Evolutionary conservation across 2,113 vertebrate genomes (phyloP), one percentile per base, ranked within the genome.

Genomic region (Microcebus lehilahytsara): DNA sequence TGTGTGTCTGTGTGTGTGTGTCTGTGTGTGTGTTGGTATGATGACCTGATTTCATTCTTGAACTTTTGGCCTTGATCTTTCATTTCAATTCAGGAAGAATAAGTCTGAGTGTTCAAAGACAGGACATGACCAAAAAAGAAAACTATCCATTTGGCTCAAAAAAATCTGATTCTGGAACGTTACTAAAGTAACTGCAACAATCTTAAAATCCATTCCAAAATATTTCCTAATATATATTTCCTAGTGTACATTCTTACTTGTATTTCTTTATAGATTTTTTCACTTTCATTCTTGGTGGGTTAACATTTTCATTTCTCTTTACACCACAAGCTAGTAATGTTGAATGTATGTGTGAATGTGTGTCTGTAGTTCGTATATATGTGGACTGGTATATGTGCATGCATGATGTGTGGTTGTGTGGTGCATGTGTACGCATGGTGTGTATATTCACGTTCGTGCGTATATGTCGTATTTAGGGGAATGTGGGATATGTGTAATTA

Each of bases 181-280:
- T 64, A 51, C 16, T 86, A 58, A 89, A 89, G 77, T 58, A 34
- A 83, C 60, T 79, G 11, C 32, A 90, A 34, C 14, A 74, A 17
- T 69, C 23, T 92, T 90, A 90, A 92, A 81, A 74, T 90, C 9
- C 9, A n/a, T 78, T 93, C 4, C 27, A 85, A 96, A 97, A 89
- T 96, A 84, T 74, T 49, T 56, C 23, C 14, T 10, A 90, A 58
- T 56, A 51, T 34, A 23, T 78, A 46, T 62, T 87, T 93, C 60
- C 32, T 83, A 37, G 25, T 69, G 17, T 89, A 71, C 12, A 32
- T 4, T 58, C 88, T 58, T 62, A 40, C 9, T 78, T 67, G 30
- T 53, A 37, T 87, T 69, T 51, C 64, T 72, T 69, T 74, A 53
- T 19, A 83, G 25, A 27, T 56, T 30, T 80, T 93, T 56, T 56